Evolutionary conservation across 2,797 vertebrate species (phyloP), one percentile per base, ranked within the genome.

Genomic region (Eurystomus glaucurus): DNA sequence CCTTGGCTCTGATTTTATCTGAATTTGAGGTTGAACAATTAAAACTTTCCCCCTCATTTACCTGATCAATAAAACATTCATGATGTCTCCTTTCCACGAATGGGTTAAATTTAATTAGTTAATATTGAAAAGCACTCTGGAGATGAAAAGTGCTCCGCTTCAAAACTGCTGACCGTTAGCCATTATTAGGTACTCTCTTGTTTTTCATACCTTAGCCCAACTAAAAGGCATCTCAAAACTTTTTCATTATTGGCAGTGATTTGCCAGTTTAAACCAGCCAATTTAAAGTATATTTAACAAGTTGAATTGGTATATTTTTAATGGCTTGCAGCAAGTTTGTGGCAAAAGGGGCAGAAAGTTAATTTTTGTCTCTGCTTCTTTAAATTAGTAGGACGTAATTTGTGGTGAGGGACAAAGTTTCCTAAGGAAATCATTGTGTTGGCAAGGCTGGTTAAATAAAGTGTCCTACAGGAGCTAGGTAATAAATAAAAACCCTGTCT

Each of bases 401-500:
- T 94, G 93, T 16, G 19, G 64, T n/a, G 45, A 80, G 79, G 75
- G 46, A 91, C 52, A 90, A 93, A 94, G 88, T 92, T 96, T 96
- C 70, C 37, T 78, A 86, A 84, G 89, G 48, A 87, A 76, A 92
- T 95, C 52, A 74, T 76, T 97, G 52, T 91, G 86, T 88, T 96
- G 89, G 90, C 86, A 87, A 70, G 69, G 54, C 61, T 89, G 84
- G 62, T 90, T 92, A 93, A 77, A 77, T 84, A 94, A 94, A 95
- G 60, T 0, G 2, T 97, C 78, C 86, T 80, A 85, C 64, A 90
- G 65, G 74, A 93, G 88, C 83, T 72, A 78, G 85, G 92, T 83
- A 94, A 97, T 96, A 96, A 89, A 95, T 91, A 86, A 69, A 90
- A 76, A 1, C 43, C 66, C 37, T 92, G 85, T 81, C 82, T 91